phyloP scores from a whole-genome alignment of 2,888 invertebrate species.

The Venusia cambrica region DNA sequence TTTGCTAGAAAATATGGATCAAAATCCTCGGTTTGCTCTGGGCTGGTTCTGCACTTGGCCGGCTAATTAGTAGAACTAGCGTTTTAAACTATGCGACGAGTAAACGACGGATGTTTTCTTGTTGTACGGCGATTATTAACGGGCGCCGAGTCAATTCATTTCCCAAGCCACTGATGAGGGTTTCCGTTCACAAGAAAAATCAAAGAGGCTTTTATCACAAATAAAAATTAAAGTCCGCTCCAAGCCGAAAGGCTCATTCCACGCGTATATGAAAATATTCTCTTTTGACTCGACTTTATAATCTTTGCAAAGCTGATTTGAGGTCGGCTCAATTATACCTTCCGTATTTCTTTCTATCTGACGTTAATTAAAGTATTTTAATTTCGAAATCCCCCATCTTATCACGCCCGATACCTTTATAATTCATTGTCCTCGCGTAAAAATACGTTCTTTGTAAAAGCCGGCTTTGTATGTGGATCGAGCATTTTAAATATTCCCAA shows the following conservation, averaged over 20 bases:
- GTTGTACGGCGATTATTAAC: no score
- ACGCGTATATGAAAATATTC: conserved; percentile 50
- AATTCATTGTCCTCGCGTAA: conserved; percentile 55
- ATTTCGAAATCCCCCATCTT: conserved; percentile 44
- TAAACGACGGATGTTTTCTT: no score
- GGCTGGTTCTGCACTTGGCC: no score
- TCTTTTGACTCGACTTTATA: conserved; percentile 41
- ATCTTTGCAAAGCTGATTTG: conserved; percentile 49
- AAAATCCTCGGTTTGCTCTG: no score
- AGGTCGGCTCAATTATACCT: conserved; percentile 41
- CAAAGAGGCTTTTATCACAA: no score
- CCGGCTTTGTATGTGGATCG: conserved; percentile 61
- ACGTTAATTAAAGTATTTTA: conserved; percentile 63
- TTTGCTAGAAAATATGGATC: no score
- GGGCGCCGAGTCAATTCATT: no score
- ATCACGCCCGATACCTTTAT: conserved; percentile 35
- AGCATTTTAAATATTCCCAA: conserved; percentile 63
- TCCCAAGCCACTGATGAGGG: no score
- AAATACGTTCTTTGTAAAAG: conserved; percentile 46
- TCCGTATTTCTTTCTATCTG: conserved; percentile 44
- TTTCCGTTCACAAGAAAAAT: no score
- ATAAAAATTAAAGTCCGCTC: no score
- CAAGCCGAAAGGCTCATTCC: conserved; percentile 50
- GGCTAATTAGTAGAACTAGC: no score
- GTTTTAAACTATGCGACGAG: no score